Conservation (phyloP, 64 coral and sea anemone genomes). For the Stichodactyla helianthus region DNA sequence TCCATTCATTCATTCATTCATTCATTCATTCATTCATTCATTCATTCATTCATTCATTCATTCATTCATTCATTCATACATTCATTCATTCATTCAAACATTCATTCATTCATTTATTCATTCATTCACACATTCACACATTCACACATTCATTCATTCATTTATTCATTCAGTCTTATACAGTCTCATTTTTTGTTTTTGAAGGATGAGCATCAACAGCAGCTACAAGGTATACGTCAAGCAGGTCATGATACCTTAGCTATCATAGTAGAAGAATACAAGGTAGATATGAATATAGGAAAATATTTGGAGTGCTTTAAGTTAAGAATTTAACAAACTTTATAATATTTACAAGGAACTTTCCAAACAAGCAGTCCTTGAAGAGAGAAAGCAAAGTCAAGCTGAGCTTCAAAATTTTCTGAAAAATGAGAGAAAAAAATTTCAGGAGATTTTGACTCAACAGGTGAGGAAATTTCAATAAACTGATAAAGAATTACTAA, state of each 20-base stretch:
- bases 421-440: constrained; percentile 63
- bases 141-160: background rate
- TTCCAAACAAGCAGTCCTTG: constrained; percentile 57
- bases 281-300: constrained; percentile 25
- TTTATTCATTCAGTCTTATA: background rate
- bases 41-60: background rate
- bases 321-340: background rate
- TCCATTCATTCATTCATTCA: too few relatives aligned
- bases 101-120: too few relatives aligned
- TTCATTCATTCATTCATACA: background rate
- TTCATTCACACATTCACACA: too few relatives aligned
- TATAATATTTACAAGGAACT: constrained; percentile 41
- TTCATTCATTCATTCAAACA: too few relatives aligned
- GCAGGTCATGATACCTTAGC: constrained; percentile 73
- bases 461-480: constrained; percentile 28
- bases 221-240: constrained; percentile 59
- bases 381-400: constrained; percentile 56
- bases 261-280: constrained; percentile 87
- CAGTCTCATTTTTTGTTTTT: background rate
- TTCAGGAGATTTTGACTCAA: constrained; percentile 47
- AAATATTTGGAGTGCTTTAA: too few relatives aligned
- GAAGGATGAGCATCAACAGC: constrained; percentile 61
- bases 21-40: background rate
- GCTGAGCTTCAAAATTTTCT: constrained; percentile 41
- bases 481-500: too few relatives aligned